phyloP scores from a whole-genome alignment of 2,113 vertebrate genomes.

The Megaceryle torquata region DNA sequence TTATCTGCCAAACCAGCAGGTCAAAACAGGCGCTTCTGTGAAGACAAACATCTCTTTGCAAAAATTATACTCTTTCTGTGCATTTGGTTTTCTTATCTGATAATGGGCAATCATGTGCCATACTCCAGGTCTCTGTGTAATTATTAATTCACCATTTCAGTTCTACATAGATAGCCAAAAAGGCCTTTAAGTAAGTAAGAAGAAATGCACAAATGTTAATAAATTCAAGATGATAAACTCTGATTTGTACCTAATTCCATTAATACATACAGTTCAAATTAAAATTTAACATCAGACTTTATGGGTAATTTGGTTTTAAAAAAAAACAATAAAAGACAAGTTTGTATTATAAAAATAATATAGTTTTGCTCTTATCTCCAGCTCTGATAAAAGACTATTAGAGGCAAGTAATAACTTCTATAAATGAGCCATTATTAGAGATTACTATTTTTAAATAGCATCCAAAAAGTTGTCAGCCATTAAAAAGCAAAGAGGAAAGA shows the following conservation, averaged over 20 bases:
- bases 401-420: not conserved
- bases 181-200: constrained; percentile 36
- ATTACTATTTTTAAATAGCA: not conserved
- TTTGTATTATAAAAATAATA: not conserved
- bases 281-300: not conserved
- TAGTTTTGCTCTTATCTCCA: not conserved
- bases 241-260: constrained; percentile 42
- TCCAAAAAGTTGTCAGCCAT: not conserved
- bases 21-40: not conserved
- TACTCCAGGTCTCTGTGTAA: not conserved
- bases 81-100: constrained; percentile 33
- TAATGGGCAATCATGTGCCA: not conserved
- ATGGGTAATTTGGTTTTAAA: not conserved
- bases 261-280: constrained; percentile 24
- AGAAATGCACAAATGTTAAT: constrained; percentile 53
- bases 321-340: not conserved
- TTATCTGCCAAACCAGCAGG: constrained; percentile 38
- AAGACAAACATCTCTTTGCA: not conserved
- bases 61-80: not conserved
- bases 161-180: not conserved
- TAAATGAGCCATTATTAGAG: not conserved
- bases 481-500: not conserved
- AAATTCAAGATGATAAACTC: constrained; percentile 39
- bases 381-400: not conserved
- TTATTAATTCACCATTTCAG: constrained; percentile 32